These are phyloP conservation scores for Tanytarsus gracilentus DNA, from an alignment of 2,888 invertebrate genomes.

Conservation along the genomic window DNA sequence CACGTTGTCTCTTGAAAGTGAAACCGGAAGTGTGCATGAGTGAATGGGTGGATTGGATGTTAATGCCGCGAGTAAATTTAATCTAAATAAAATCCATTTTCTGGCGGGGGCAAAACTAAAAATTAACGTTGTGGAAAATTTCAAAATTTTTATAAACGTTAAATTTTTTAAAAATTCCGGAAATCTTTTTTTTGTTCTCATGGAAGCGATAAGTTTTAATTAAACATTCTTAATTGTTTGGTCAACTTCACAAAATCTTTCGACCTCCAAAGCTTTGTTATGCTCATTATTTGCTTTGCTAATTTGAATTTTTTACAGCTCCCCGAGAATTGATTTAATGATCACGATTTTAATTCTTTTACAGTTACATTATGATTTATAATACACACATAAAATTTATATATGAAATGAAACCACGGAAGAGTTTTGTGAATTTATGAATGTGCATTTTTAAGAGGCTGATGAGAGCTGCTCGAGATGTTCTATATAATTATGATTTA, in stretches of 20 bases:
- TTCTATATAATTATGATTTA: not conserved
- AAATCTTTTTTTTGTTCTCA: no score
- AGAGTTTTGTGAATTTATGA: not conserved
- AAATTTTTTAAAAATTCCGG: no score
- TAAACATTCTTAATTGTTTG: no score
- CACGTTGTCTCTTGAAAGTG: conserved; percentile 24
- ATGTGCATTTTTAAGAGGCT: not conserved
- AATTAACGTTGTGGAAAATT: no score
- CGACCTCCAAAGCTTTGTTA: conserved; percentile 14
- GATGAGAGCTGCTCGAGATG: not conserved
- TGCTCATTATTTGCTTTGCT: not conserved
- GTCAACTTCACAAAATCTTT: not conserved
- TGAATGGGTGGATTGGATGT: conserved; percentile 8
- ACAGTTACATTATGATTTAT: no score
- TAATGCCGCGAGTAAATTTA: not conserved
- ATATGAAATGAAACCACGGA: no score
- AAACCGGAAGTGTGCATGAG: conserved; percentile 28
- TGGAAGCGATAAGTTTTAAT: no score
- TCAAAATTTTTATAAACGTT: no score
- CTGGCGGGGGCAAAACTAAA: no score
- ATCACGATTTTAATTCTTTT: conserved; percentile 11
- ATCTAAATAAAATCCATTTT: no score
- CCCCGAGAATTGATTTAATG: conserved; percentile 1
- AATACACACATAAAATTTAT: no score
- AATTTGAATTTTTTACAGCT: not conserved